A percentile compares a stretch with the other conserved stretches of the same genome.
Evolutionary conservation across 2,888 invertebrate genomes (phyloP).

Genomic region (Formica aserva): DNA sequence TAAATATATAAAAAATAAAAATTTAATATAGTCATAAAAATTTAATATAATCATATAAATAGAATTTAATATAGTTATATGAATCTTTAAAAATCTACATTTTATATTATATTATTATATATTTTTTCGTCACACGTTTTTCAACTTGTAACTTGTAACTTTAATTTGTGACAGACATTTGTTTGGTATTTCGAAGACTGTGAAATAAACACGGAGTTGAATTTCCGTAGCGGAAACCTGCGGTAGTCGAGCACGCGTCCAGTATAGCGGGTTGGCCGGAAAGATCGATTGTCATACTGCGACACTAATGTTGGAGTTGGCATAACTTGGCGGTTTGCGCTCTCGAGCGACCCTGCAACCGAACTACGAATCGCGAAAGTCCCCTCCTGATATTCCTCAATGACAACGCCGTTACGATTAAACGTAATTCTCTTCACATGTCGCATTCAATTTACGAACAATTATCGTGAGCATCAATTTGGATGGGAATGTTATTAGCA

Average conservation of each 20-base stretch:
- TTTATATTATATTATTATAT: not conserved
- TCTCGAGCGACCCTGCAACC: slow-evolving; percentile 67
- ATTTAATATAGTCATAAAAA: not conserved
- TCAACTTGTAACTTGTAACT: no score
- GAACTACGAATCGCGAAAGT: slow-evolving; percentile 57
- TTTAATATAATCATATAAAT: not conserved
- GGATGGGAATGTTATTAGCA: not conserved
- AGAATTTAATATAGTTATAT: not conserved
- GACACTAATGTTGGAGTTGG: slow-evolving; percentile 80
- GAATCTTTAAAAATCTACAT: not conserved
- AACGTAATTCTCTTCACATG: not conserved
- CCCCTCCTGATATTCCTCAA: slow-evolving; percentile 12
- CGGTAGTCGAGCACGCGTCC: slow-evolving; percentile 65
- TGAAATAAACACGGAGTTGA: slow-evolving; percentile 20
- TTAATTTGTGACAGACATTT: not conserved
- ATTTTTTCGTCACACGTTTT: not conserved
- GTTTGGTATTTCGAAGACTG: not conserved
- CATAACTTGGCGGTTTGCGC: slow-evolving; percentile 75
- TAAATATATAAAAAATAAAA: not conserved
- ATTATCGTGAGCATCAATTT: not conserved
- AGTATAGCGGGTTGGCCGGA: slow-evolving; percentile 54
- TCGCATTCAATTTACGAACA: slow-evolving; percentile 19
- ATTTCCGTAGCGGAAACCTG: slow-evolving; percentile 41
- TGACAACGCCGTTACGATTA: not conserved
- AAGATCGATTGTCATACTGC: slow-evolving; percentile 84